Percentiles rank a stretch among this genome's conserved stretches.
phyloP scores from a whole-genome alignment of 2,113 vertebrate species.

The Motacilla alba region DNA sequence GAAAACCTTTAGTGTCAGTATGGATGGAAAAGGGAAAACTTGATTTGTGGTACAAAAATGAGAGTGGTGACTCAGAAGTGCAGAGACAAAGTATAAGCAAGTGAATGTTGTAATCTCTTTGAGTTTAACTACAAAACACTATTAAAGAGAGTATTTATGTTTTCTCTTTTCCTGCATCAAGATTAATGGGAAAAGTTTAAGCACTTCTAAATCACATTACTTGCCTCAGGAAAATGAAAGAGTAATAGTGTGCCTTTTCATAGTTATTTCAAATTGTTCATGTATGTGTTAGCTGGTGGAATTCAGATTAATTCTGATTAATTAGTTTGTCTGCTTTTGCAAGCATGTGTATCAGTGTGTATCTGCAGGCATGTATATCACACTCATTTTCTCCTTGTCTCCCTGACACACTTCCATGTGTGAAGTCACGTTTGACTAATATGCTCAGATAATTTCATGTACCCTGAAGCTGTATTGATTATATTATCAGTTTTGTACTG shows the following conservation, averaged over 20 bases:
- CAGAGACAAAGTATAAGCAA: background rate
- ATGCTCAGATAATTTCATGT: background rate
- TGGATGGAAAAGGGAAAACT: background rate
- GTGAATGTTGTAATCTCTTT: background rate
- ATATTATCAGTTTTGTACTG: background rate
- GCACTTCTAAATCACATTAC: background rate
- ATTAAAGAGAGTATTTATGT: background rate
- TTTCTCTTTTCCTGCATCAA: background rate
- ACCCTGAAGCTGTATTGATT: background rate
- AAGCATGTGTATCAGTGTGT: background rate
- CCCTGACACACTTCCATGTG: background rate
- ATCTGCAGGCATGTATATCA: background rate
- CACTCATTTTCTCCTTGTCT: background rate
- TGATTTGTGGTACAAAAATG: background rate
- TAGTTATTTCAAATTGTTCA: slow-evolving; percentile 5
- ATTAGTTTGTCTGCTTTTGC: background rate
- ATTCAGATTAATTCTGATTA: slow-evolving; percentile 33
- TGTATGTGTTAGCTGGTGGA: background rate
- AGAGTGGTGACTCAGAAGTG: background rate
- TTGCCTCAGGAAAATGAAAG: slow-evolving; percentile 36
- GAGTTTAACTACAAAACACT: background rate
- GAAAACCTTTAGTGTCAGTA: background rate
- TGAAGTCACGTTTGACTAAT: slow-evolving; percentile 15
- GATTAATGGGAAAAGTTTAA: slow-evolving; percentile 28
- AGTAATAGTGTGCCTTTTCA: slow-evolving; percentile 23